phyloP scores from a whole-genome alignment of 2,888 invertebrate species.

The Epinotia brunnichana region DNA sequence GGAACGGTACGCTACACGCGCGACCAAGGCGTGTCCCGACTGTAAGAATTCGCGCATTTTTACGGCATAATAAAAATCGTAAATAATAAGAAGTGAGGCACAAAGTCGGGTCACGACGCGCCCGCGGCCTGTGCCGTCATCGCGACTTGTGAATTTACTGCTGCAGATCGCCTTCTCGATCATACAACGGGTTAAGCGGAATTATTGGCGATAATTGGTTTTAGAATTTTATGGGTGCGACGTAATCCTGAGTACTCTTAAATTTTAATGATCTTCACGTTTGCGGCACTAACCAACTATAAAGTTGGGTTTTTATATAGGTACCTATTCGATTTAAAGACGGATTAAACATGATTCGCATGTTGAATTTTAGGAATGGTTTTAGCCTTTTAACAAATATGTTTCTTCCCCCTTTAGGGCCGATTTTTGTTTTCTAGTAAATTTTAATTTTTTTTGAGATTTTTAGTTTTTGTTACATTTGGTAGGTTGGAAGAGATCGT shows the following conservation, averaged over 20 bases:
- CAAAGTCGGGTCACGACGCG: constrained; percentile 77
- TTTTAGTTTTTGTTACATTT: too few species aligned
- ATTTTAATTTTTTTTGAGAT: too few species aligned
- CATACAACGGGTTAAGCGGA: constrained; percentile 60
- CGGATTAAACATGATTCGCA: too few species aligned
- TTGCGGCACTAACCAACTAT: constrained; percentile 7
- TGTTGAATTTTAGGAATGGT: background rate
- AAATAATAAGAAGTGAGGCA: constrained; percentile 76
- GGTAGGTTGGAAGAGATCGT: too few species aligned
- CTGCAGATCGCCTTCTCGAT: constrained; percentile 63
- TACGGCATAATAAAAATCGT: constrained; percentile 80
- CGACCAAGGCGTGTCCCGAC: constrained; percentile 70
- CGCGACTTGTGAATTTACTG: constrained; percentile 76
- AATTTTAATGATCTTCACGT: constrained; percentile 25
- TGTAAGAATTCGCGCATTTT: constrained; percentile 79
- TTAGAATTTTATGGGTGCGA: constrained; percentile 27
- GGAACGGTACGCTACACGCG: constrained; percentile 55
- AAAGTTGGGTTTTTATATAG: background rate
- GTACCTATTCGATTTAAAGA: background rate
- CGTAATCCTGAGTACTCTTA: constrained; percentile 18
- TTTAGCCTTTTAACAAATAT: too few species aligned
- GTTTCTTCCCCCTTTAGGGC: too few species aligned
- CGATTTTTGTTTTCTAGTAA: too few species aligned
- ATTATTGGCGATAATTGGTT: constrained; percentile 46
- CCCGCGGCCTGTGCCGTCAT: constrained; percentile 74